A percentile compares a stretch with the other conserved stretches of the same genome.
Conservation (phyloP, 1,140 invertebrate species). For the Bombus superbus region DNA sequence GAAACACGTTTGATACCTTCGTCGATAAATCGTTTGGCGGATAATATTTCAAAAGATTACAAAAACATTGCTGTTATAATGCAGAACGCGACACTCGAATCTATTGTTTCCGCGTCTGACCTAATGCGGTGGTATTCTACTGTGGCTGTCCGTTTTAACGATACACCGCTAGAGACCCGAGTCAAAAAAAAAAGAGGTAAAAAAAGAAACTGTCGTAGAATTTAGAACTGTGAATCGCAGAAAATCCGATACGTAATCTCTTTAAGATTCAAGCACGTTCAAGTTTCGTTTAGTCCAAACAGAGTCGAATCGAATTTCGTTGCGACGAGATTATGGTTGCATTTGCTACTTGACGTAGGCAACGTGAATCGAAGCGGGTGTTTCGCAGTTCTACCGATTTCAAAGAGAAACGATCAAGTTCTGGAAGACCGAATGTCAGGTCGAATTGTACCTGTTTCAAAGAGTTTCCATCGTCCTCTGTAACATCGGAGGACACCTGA, state of each 20-base stretch:
- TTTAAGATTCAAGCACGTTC: neutral
- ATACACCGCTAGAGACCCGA: neutral
- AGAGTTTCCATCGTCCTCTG: neutral
- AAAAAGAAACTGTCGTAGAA: neutral
- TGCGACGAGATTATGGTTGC: neutral
- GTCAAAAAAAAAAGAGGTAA: no score
- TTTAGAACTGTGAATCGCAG: neutral
- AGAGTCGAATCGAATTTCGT: neutral
- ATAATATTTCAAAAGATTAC: neutral
- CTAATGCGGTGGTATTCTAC: neutral
- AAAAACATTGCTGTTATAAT: neutral
- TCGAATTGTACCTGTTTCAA: constrained; percentile 3
- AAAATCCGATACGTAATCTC: neutral
- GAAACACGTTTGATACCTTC: neutral
- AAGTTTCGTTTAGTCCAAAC: neutral
- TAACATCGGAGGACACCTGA: neutral
- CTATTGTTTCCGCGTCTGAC: neutral
- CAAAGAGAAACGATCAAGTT: neutral
- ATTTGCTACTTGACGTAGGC: neutral
- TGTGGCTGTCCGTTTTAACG: neutral
- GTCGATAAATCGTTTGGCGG: neutral
- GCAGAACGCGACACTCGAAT: no score
- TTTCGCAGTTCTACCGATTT: constrained; percentile 7
- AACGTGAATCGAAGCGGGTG: no score
- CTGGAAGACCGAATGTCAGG: neutral